Base-by-base conservation (phyloP, 2,888 invertebrate species). In the Clistopyga incitator region DNA sequence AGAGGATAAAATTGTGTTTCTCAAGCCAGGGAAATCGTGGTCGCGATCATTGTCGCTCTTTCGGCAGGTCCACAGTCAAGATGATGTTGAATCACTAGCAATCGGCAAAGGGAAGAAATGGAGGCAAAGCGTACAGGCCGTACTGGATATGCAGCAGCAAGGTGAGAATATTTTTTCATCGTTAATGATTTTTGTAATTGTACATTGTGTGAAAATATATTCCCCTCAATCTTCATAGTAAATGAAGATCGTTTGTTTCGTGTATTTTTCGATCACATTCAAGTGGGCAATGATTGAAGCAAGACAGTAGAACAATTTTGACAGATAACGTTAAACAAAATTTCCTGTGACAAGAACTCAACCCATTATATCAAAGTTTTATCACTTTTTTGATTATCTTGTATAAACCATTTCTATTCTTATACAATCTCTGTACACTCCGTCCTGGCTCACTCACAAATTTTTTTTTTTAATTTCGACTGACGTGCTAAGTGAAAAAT, bases 11-110 rank as follows among this genome's bases (percentile, higher is more conserved):
- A 65, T 42, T 6, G 71, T 95, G 86, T 92, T 94, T 13, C 91
- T 96, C 2, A 95, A 95, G 86, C 95, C 96, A 13, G 96, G 96
- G 0, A 96, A 96, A 90, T 94, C 95, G 89, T 96, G 96, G 96
- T 95, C 95, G 68, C 94, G 96, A 88, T 96, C 96, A 0, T 89
- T 96, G 6, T 95, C 95, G 83, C 94, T 95, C 82, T 94, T 95
- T 88, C 95, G 94, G 93, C 77, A 93, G 91, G 89, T 94, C 92
- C 91, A 93, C 92, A 94, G 89, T 87, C 89, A 91, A 74, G 93
- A 94, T 3, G 88, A 94, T 78, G 84, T 95, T 52, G 94, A 94
- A 59, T 92, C 93, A 85, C 93, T 94, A 75, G 88, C 93, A 50
- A 76, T 90, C 18, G 92, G 93, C 1, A 93, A 95, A 91, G 95